Percentiles rank a stretch among this genome's conserved stretches.
These are phyloP conservation scores for Epirrhoe tristata DNA, from an alignment of 2,888 invertebrate species.

Conservation along the genomic window DNA sequence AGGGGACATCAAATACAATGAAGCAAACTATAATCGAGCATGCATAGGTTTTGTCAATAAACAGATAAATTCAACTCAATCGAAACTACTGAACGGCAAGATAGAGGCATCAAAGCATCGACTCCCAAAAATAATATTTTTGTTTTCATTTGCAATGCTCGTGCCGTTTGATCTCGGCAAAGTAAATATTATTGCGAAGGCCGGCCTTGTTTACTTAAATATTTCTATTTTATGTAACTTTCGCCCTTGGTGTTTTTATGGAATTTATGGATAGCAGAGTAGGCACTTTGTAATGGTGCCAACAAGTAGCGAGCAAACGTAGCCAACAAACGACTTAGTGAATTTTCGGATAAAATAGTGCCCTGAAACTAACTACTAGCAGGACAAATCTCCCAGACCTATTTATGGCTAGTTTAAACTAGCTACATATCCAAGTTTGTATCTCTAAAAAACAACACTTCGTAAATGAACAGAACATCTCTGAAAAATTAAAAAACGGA, in stretches of 20 bases:
- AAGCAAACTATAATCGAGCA: not conserved
- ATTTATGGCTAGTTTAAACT: too few species aligned
- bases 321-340: not conserved
- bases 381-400: too few species aligned
- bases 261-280: constrained; percentile 23
- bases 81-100: not conserved
- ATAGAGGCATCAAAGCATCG: constrained; percentile 9
- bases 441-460: not conserved
- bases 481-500: not conserved
- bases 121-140: constrained; percentile 57
- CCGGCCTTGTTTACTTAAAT: constrained; percentile 41
- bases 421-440: too few species aligned
- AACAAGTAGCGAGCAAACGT: not conserved
- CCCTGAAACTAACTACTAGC: not conserved
- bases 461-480: not conserved
- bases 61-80: not conserved
- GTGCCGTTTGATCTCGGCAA: constrained; percentile 51
- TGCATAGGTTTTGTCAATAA: not conserved
- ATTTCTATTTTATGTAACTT: constrained; percentile 40
- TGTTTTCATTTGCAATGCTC: constrained; percentile 55
- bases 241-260: constrained; percentile 34
- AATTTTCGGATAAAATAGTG: not conserved
- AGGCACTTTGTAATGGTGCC: constrained; percentile 18
- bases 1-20: too few species aligned
- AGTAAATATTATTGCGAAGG: constrained; percentile 57